These are phyloP conservation scores for Aphodius granarius DNA, from an alignment of 2,888 invertebrate genomes.

Conservation along the genomic window DNA sequence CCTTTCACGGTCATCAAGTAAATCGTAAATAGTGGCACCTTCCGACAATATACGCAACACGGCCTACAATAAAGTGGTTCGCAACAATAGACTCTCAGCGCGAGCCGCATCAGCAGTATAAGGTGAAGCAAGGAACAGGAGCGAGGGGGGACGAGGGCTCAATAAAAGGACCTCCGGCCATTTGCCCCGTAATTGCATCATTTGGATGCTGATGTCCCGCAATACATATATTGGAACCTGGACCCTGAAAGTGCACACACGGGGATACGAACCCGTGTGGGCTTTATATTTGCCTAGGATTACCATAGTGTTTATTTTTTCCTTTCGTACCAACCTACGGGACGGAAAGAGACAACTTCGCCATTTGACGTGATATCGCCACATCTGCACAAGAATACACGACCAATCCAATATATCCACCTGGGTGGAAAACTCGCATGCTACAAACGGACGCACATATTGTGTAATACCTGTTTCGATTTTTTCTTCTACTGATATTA, in stretches of 20 bases:
- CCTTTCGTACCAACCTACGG: conserved; percentile 25
- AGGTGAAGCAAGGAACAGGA: conserved; percentile 29
- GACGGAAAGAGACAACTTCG: conserved; percentile 1
- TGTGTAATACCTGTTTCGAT: neutral
- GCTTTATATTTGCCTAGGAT: conserved; percentile 50
- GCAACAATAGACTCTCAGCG: conserved; percentile 40
- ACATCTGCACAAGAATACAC: neutral
- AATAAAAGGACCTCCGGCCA: conserved; percentile 43
- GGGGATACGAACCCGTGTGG: conserved; percentile 42
- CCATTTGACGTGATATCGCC: conserved; percentile 2
- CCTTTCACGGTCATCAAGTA: conserved; percentile 37
- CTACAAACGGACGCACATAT: neutral
- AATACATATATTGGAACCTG: conserved; percentile 51
- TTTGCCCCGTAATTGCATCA: conserved; percentile 54
- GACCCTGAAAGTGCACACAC: conserved; percentile 45
- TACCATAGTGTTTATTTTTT: conserved; percentile 43
- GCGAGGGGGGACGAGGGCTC: conserved; percentile 35
- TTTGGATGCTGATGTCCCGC: conserved; percentile 54
- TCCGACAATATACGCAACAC: conserved; percentile 28
- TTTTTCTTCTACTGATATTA: neutral
- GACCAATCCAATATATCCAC: neutral
- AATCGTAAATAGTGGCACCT: conserved; percentile 42
- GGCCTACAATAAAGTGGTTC: conserved; percentile 39
- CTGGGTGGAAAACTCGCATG: neutral
- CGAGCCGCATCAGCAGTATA: conserved; percentile 39